Base-by-base conservation (phyloP, 2,113 vertebrate genomes). In the Piaya cayana region DNA sequence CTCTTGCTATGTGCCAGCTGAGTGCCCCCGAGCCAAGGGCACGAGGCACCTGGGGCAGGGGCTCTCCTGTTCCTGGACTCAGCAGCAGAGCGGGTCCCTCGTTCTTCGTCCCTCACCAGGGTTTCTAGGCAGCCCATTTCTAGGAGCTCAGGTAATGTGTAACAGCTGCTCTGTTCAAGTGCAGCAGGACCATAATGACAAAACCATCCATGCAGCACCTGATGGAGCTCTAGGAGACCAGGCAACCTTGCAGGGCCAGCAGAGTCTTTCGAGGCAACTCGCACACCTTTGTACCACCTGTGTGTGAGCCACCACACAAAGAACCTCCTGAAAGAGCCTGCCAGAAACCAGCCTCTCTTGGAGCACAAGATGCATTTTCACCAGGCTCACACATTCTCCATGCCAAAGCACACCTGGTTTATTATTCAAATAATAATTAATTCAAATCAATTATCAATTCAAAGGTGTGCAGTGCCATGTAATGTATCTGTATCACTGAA, bases 1-100 rank as follows among this genome's bases (percentile, higher is more conserved):
- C 76, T 83, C 55, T 43, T 65, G 60, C 17, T 49, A 34, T n/a
- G 25, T 0, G 0, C 26, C 62, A 59, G 3, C 15, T 12, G 10
- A 85, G 56, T 53, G 85, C 5, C 65, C 75, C 59, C 2, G 20
- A 55, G 80, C 17, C 16, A 8, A 21, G 7, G 37, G 0, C 50
- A 42, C 1, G 0, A 83, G 18, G 8, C 8, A 3, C 26, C 50
- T 50, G 37, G 23, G 43, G 21, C 20, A 56, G 19, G 19, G 32
- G 15, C 19, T 42, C 43, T 42, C 30, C 30, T 78, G 84, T 26
- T 45, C 8, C 71, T 47, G 50, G 15, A 42, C 45, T 52, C 1
- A 0, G 15, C 6, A 78, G 63, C 37, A 86, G 26, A 55, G 58
- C 49, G 52, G 56, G 13, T 5, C 19, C 21, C 52, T 37, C 0